phyloP scores from a whole-genome alignment of 2,113 vertebrate species.

The Castor canadensis region DNA sequence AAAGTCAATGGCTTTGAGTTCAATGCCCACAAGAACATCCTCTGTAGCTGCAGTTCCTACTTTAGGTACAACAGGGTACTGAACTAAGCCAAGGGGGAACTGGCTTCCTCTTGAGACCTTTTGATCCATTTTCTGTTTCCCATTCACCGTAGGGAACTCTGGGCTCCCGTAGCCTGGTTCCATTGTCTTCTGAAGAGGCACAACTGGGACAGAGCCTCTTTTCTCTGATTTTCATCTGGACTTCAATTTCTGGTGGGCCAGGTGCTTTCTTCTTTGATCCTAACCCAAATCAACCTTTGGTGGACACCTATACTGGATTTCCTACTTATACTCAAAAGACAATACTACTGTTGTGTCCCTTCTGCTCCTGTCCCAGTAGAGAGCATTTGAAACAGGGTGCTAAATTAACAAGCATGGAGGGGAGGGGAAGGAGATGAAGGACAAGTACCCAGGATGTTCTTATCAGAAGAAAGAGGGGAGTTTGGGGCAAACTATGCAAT shows the following conservation, averaged over 20 bases:
- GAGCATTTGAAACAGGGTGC: neutral
- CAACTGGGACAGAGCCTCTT: neutral
- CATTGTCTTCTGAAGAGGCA: neutral
- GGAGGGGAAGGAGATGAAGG: neutral
- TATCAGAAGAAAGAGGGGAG: neutral
- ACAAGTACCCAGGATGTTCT: neutral
- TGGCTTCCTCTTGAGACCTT: neutral
- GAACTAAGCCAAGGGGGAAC: neutral
- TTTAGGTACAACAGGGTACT: slow-evolving; percentile 83
- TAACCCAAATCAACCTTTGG: neutral
- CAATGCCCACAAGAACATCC: slow-evolving; percentile 89
- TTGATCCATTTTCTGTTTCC: neutral
- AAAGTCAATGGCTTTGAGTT: slow-evolving; percentile 85
- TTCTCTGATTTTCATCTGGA: neutral
- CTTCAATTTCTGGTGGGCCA: neutral
- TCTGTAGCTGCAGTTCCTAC: slow-evolving; percentile 89
- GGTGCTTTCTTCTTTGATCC: neutral
- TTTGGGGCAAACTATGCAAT: neutral
- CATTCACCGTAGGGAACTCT: neutral
- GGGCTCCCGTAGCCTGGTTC: neutral
- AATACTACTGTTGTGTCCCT: neutral
- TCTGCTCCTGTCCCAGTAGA: neutral
- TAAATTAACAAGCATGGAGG: neutral
- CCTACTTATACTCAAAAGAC: neutral
- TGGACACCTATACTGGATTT: neutral